phyloP scores from a whole-genome alignment of 2,797 vertebrate genomes.

The Pipistrellus pipistrellus region DNA sequence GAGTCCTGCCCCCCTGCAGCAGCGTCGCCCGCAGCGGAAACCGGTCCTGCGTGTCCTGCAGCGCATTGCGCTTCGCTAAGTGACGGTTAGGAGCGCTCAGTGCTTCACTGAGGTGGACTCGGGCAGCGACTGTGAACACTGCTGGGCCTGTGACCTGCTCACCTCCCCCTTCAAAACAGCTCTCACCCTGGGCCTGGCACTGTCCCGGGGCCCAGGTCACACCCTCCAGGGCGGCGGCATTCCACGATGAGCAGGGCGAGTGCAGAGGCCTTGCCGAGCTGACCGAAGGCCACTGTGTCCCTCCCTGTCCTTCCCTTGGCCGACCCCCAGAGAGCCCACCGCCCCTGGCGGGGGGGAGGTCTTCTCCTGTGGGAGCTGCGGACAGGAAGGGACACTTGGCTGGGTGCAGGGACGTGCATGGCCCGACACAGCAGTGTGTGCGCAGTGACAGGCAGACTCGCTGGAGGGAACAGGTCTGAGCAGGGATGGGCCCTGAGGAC shows the following conservation, averaged over 20 bases:
- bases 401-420: conserved; percentile 2
- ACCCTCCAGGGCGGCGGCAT: neutral
- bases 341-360: neutral
- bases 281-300: neutral
- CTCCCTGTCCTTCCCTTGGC: neutral
- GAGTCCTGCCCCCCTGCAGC: neutral
- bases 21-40: too few relatives aligned
- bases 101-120: neutral
- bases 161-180: neutral
- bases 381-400: neutral
- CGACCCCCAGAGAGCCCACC: neutral
- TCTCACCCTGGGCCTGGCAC: neutral
- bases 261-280: neutral
- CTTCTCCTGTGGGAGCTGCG: neutral
- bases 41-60: too few relatives aligned
- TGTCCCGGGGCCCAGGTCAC: too few relatives aligned
- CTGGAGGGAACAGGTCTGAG: neutral
- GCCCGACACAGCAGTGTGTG: neutral
- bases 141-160: neutral
- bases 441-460: neutral
- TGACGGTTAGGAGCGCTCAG: too few relatives aligned
- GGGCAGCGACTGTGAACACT: neutral
- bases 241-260: neutral
- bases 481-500: neutral
- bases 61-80: too few relatives aligned